These are phyloP conservation scores for Potorous gilbertii DNA, from an alignment of 2,797 vertebrate genomes.

Conservation along the genomic window DNA sequence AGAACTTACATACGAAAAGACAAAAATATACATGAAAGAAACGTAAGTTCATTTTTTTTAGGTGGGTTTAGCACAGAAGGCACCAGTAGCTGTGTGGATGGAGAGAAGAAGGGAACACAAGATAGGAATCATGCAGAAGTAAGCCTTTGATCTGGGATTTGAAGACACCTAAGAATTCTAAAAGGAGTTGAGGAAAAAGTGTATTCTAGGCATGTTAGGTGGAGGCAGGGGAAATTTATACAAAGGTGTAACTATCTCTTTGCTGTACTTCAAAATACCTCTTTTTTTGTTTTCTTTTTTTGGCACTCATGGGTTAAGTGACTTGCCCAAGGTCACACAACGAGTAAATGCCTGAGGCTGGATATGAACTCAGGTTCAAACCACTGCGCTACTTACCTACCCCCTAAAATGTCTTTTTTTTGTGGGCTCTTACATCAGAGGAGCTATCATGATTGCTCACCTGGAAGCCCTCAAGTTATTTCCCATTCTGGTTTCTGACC, in stretches of 20 bases:
- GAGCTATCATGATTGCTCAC: not conserved
- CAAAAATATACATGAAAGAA: not conserved
- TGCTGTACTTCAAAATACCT: not conserved
- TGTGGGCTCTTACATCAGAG: not conserved
- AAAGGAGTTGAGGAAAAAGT: not conserved
- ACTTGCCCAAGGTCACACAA: not conserved
- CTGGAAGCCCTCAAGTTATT: not conserved
- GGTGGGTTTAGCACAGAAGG: not conserved
- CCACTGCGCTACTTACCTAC: too few species aligned
- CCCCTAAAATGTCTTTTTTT: too few species aligned
- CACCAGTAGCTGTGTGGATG: not conserved
- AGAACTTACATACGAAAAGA: not conserved
- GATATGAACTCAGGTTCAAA: too few species aligned
- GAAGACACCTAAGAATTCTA: not conserved
- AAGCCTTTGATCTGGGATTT: not conserved
- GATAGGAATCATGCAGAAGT: not conserved
- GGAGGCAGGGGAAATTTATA: not conserved
- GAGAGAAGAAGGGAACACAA: not conserved
- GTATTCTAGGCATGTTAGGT: not conserved
- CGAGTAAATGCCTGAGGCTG: not conserved
- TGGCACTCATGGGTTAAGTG: not conserved
- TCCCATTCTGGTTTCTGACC: not conserved
- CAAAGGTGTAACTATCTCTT: not conserved
- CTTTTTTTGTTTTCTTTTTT: not conserved
- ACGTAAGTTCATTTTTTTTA: not conserved